Evolutionary conservation across 2,888 invertebrate genomes (phyloP), one percentile per base, ranked within the genome.

Genomic region (Folsomia candida): DNA sequence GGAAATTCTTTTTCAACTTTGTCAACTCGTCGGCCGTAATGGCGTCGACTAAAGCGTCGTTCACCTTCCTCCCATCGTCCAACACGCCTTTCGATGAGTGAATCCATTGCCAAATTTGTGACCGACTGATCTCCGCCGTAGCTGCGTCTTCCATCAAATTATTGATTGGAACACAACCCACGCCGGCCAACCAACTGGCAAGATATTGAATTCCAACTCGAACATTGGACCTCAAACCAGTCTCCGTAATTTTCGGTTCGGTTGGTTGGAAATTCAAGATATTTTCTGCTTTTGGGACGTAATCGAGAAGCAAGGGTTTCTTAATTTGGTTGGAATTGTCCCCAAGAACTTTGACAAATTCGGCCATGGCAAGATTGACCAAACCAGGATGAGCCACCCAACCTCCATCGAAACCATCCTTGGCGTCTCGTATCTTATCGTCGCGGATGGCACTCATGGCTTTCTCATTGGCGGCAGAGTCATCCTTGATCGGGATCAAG

Each of bases 91-190:
- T 73, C 4, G 67, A 37, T 2, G 76, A 76, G 24, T 76, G 69
- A 66, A 75, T 74, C 70, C 75, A 75, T 51, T 76, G 76, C 76
- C 76, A 76, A 1, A 76, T 63, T 62, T 75, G 74, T 66, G 72
- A 74, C 51, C 76, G 63, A 62, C 73, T 73, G 51, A 76, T 75
- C 68, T 76, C 76, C 14, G 76, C 76, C 1, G 76, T 76, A 27
- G 76, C 76, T n/a, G 76, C 72, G 57, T 76, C 76, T 51, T 76
- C 76, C 76, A 76, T 76, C 20, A 76, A 29, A 68, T 76, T 76
- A 37, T 66, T 68, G 37, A 76, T 76, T 0, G 76, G 76, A 6
- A 76, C 71, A 67, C 76, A 76, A 11, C 76, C 76, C 26, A 69
- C 72, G 9, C 76, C 76, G 20, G 58, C 67, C 2, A 76, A 51